Base-by-base conservation (phyloP, 2,113 vertebrate genomes). In the Conger conger region DNA sequence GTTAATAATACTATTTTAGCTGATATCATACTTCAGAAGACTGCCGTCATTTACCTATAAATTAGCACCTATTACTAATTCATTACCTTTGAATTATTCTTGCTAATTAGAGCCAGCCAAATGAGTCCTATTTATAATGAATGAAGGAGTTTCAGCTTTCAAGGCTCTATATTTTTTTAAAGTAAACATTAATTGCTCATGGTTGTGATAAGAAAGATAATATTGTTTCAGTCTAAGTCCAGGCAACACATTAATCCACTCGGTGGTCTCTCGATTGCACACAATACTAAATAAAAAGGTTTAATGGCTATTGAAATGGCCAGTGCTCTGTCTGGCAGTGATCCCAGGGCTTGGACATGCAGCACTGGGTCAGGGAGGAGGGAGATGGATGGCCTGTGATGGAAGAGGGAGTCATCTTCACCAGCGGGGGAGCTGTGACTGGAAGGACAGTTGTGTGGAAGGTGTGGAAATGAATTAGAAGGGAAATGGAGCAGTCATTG, bases 41-140 rank as follows among this genome's bases (percentile, higher is more conserved):
- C 20, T 54, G 54, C 54, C 40, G 76, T 80, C 76, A 85, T 81
- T 85, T 85, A 83, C 81, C 68, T 87, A 83, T 83, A 77, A 87
- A 87, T 87, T 78, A 82, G n/a, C 80, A 42, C 77, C 57, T 23
- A 85, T 87, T 57, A 87, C 80, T 87, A 77, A 85, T 85, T 76
- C 20, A 87, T 85, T 73, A 83, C 38, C 33, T 77, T 83, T 87
- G 86, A 85, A 86, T 87, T 84, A 81, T 87, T 87, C 42, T 20
- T 30, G 54, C 60, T 83, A 83, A 87, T 87, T 82, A 85, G 40
- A 87, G 76, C 30, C 76, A 79, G 60, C 36, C 36, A 87, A 79
- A 73, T 79, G 42, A 85, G 53, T 63, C 79, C 45, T 27, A 82
- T 87, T 85, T 79, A 82, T 85, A 85, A 87, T 85, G 76, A 63